Evolutionary conservation across 2,888 invertebrate genomes (phyloP).

Genomic region (Creontiades dilutus): DNA sequence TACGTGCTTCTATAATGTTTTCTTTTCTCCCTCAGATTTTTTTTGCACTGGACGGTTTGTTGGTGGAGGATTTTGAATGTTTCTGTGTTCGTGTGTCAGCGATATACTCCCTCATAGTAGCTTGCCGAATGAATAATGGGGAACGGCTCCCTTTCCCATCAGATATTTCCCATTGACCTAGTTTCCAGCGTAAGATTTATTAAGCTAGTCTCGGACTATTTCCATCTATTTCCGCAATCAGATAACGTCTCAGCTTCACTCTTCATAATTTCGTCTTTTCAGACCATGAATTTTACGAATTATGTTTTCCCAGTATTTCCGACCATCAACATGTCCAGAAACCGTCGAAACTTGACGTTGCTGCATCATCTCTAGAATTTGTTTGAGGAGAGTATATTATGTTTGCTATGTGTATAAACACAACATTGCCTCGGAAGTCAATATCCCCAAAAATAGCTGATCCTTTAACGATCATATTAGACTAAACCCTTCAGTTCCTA

Average conservation of each 20-base stretch:
- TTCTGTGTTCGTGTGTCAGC: background rate
- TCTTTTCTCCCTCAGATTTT: background rate
- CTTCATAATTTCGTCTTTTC: background rate
- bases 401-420: too few species aligned
- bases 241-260: background rate
- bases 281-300: background rate
- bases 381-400: too few species aligned
- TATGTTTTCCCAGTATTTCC: background rate
- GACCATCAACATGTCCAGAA: too few species aligned
- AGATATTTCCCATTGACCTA: slow-evolving; percentile 56
- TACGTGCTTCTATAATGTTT: background rate
- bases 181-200: slow-evolving; percentile 33
- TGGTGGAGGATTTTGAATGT: background rate
- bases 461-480: too few species aligned
- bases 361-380: too few species aligned
- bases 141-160: slow-evolving; percentile 52
- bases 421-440: too few species aligned
- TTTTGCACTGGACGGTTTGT: background rate
- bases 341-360: too few species aligned
- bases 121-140: slow-evolving; percentile 44
- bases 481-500: too few species aligned
- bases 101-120: background rate
- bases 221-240: slow-evolving; percentile 17
- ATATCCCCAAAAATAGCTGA: too few species aligned
- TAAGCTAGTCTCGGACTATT: slow-evolving; percentile 18